Base-by-base conservation (phyloP, 1,140 invertebrate species). In the Diachasmimorpha longicaudata region DNA sequence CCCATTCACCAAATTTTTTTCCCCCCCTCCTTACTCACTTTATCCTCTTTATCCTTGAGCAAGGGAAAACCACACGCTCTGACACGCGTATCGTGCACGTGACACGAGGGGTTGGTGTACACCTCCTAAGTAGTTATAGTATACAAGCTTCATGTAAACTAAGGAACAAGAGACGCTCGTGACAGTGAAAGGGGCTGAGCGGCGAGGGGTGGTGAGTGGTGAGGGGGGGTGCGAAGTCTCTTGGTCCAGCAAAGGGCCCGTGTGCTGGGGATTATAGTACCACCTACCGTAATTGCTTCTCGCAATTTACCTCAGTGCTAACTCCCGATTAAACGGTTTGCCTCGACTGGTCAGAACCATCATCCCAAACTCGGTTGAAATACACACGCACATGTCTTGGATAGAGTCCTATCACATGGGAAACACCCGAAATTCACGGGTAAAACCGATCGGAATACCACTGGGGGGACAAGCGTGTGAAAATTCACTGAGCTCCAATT, bases 281-380 rank as follows among this genome's bases (percentile, higher is more conserved):
- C 69, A 79, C 77, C 83, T 81, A 9, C 80, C 78, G 82, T 84
- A 84, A 85, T 86, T 84, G 83, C 84, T 81, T 82, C 79, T 81
- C 81, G 79, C 80, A 82, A 85, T 84, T 82, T 82, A 80, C 80
- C 75, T 79, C 9, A 0, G 66, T 39, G 71, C 78, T 72, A 82
- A 86, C 84, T 87, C 82, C 83, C 80, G 76, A 82, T 83, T 84
- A 86, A 85, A 79, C 77, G 79, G 75, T 58, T 23, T 63, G 23
- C 58, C 58, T 19, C 19, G 58, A 16, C 19, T 55, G 58, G 58
- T 31, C 58, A 23, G 72, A 69, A 76, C 48, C 78, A 76, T 78
- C 78, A 77, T 58, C 55, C 31, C 36, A 31, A 48, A 55, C 46
- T 36, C 16, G 25, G 16, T 16, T 75, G 73, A 23, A 25, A 74